phyloP scores from a whole-genome alignment of 2,113 vertebrate species.

The Arothron firmamentum region DNA sequence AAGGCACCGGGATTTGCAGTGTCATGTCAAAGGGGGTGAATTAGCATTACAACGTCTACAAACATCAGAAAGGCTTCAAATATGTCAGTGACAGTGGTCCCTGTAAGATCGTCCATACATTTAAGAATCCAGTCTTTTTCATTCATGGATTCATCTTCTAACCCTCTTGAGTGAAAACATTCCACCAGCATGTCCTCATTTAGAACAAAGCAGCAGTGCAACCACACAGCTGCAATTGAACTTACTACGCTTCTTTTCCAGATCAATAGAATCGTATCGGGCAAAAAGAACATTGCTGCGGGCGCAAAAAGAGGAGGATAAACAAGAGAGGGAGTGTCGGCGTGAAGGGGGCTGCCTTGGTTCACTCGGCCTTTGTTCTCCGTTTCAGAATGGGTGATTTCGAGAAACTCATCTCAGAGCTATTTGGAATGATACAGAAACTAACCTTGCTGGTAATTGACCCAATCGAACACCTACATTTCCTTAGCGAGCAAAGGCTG shows the following conservation, averaged over 20 bases:
- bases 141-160: conserved; percentile 5
- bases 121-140: not conserved
- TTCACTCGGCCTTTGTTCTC: not conserved
- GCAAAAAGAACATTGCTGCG: conserved; percentile 46
- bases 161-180: conserved; percentile 30
- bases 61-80: conserved; percentile 24
- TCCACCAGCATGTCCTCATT: conserved; percentile 19
- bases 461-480: conserved; percentile 10
- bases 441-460: conserved; percentile 20
- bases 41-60: conserved; percentile 34
- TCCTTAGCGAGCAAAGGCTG: conserved; percentile 1
- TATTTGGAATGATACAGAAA: conserved; percentile 8
- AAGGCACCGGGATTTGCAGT: conserved; percentile 27
- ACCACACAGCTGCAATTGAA: conserved; percentile 31
- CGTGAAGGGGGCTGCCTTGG: conserved; percentile 18
- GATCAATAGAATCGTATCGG: conserved; percentile 56
- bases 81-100: conserved; percentile 18
- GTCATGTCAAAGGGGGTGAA: conserved; percentile 17
- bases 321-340: conserved; percentile 44
- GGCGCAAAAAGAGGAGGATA: conserved; percentile 33
- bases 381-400: not conserved
- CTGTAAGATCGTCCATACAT: conserved; percentile 10
- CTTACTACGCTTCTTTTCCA: conserved; percentile 37
- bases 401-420: conserved; percentile 19
- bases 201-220: conserved; percentile 39